phyloP scores from a whole-genome alignment of 1,140 invertebrate species.

The Euwallacea fornicatus region DNA sequence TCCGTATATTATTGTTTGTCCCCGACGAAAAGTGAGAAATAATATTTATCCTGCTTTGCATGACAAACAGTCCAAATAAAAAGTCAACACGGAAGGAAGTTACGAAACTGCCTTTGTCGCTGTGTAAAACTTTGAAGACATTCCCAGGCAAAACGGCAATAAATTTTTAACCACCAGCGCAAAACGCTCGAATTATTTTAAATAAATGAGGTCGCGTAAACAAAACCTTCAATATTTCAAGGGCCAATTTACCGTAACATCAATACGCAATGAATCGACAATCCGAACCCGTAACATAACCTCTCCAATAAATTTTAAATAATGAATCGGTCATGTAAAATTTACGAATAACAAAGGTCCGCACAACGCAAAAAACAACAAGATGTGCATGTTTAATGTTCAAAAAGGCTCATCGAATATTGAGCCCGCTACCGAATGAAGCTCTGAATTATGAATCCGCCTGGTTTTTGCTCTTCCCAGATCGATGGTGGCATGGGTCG shows the following conservation, averaged over 20 bases:
- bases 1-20: constrained; percentile 15
- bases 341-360: not conserved
- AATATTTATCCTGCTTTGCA: constrained; percentile 25
- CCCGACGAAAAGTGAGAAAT: constrained; percentile 23
- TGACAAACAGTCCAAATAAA: constrained; percentile 22
- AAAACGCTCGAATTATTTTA: no score
- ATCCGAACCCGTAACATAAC: not conserved
- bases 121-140: constrained; percentile 15
- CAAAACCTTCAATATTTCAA: not conserved
- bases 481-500: not conserved
- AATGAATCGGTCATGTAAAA: not conserved
- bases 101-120: constrained; percentile 8
- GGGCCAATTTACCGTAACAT: not conserved
- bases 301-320: not conserved
- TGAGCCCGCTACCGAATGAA: not conserved
- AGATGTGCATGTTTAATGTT: constrained; percentile 9
- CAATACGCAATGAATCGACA: not conserved
- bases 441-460: constrained; percentile 8
- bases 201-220: no score
- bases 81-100: constrained; percentile 19
- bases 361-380: not conserved
- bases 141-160: constrained; percentile 8
- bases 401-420: constrained; percentile 8
- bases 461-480: not conserved
- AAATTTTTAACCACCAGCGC: no score